phyloP scores from a whole-genome alignment of 2,888 invertebrate genomes.

The Ochropleura leucogaster region DNA sequence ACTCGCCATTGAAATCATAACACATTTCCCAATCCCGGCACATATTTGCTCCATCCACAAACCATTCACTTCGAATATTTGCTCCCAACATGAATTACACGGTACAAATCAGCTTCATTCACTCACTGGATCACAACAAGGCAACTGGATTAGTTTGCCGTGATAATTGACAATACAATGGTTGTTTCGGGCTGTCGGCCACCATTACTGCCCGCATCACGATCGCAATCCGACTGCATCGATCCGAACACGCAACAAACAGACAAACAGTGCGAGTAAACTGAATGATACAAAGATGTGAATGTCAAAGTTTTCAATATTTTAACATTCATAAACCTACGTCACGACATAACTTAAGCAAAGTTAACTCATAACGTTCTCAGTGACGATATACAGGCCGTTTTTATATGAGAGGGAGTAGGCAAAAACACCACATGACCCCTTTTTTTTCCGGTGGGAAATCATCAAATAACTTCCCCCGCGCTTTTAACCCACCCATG shows the following conservation, averaged over 20 bases:
- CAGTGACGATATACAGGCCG: neutral
- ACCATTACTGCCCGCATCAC: slow-evolving; percentile 69
- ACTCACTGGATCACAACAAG: slow-evolving; percentile 36
- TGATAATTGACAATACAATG: slow-evolving; percentile 69
- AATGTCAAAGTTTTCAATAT: slow-evolving; percentile 45
- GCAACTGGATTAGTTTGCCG: slow-evolving; percentile 69
- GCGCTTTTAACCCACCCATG: too few species aligned
- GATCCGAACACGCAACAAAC: slow-evolving; percentile 64
- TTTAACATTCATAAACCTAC: neutral
- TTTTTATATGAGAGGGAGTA: neutral
- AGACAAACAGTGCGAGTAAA: slow-evolving; percentile 61
- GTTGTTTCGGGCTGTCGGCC: slow-evolving; percentile 23
- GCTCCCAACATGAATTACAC: slow-evolving; percentile 15
- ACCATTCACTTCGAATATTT: slow-evolving; percentile 28
- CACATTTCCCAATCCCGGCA: neutral
- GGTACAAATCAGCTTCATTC: slow-evolving; percentile 47
- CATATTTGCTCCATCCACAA: slow-evolving; percentile 12
- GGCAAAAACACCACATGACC: too few species aligned
- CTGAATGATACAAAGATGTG: slow-evolving; percentile 48
- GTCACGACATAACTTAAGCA: neutral
- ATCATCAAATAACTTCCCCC: too few species aligned
- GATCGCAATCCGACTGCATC: slow-evolving; percentile 63
- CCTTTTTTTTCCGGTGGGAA: too few species aligned
- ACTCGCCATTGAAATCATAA: slow-evolving; percentile 9
- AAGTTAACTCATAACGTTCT: neutral